Evolutionary conservation across 53 echinoderm and acorn worm species (phyloP).

Genomic region (Paracentrotus lividus): DNA sequence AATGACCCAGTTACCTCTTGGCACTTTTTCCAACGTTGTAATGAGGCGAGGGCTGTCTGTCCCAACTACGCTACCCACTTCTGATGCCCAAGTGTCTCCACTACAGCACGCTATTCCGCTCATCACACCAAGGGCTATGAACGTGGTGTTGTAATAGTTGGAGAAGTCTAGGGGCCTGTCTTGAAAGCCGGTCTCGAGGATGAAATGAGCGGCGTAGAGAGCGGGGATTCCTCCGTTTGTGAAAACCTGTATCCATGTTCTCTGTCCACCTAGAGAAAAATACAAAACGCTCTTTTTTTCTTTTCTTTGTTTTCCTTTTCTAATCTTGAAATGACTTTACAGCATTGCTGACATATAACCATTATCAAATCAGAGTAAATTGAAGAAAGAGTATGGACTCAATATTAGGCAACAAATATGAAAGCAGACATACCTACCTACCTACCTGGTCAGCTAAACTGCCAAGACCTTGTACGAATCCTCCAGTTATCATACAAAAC

Average conservation of each 20-base stretch:
- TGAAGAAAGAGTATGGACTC: no score
- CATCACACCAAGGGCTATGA: constrained; percentile 86
- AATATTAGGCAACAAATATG: no score
- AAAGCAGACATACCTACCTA: no score
- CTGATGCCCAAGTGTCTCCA: constrained; percentile 96
- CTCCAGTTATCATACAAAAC: no score
- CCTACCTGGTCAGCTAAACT: no score
- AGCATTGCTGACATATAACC: no score
- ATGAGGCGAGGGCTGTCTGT: constrained; percentile 78
- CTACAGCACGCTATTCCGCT: constrained; percentile 89
- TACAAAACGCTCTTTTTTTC: no score
- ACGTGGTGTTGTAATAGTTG: constrained; percentile 83
- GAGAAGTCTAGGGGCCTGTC: constrained; percentile 90
- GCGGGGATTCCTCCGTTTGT: constrained; percentile 92
- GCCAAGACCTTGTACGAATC: no score
- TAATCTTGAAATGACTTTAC: no score
- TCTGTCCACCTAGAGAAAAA: constrained; percentile 83
- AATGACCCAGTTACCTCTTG: constrained; percentile 77
- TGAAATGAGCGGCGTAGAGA: constrained; percentile 81
- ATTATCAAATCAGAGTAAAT: no score
- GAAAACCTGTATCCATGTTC: constrained; percentile 93
- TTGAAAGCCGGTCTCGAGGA: constrained; percentile 87
- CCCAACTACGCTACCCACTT: constrained; percentile 92
- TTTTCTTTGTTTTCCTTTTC: no score
- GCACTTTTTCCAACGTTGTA: constrained; percentile 86